Evolutionary conservation across 2,113 vertebrate species (phyloP).

Genomic region (Pseudopipra pipra): DNA sequence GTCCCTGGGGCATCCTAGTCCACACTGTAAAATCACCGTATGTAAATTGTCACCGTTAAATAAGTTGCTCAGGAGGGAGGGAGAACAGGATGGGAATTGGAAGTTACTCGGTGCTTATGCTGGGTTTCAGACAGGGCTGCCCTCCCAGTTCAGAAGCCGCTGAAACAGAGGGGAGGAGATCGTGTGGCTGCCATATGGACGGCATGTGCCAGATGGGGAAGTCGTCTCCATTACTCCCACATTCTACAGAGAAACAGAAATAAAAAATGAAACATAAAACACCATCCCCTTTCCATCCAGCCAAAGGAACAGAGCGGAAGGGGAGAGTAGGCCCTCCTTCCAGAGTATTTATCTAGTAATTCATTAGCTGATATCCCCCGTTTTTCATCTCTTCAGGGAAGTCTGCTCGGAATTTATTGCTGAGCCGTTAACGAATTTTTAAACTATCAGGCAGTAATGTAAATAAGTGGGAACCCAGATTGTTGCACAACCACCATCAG

Average conservation of each 20-base stretch:
- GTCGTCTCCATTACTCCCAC: neutral
- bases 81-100: conserved; percentile 37
- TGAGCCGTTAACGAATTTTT: conserved; percentile 71
- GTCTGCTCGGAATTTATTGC: conserved; percentile 59
- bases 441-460: conserved; percentile 65
- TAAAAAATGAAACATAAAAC: neutral
- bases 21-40: conserved; percentile 63
- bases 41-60: conserved; percentile 63
- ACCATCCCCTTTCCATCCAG: neutral
- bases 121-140: conserved; percentile 37
- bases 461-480: conserved; percentile 64
- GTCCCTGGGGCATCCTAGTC: conserved; percentile 62
- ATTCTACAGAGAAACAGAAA: neutral
- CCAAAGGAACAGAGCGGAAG: fast-evolving
- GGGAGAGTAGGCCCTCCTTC: neutral
- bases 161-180: neutral
- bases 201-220: neutral
- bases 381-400: conserved; percentile 39
- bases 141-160: conserved; percentile 33
- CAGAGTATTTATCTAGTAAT: conserved; percentile 18
- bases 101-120: conserved; percentile 43
- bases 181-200: neutral
- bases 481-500: conserved; percentile 57
- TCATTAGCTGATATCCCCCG: conserved; percentile 37
- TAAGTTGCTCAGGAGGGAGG: conserved; percentile 48